Evolutionary conservation across 2,888 invertebrate species (phyloP), one percentile per base, ranked within the genome.

Genomic region (Macaria notata): DNA sequence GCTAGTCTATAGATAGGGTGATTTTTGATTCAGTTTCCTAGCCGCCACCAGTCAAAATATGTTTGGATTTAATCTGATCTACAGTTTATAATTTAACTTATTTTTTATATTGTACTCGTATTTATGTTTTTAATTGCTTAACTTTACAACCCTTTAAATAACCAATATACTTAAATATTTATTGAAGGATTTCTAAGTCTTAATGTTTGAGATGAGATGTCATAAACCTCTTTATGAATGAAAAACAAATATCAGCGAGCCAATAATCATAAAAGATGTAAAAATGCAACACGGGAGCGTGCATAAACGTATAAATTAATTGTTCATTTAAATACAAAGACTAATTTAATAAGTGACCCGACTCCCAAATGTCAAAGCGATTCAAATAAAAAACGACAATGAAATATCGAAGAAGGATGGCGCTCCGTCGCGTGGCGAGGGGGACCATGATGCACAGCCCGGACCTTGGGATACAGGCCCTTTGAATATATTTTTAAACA

Each of bases 281-380:
- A 54, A 48, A n/a, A 54, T 54, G 49, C 59, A 64, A 72, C 70
- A 64, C 79, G 76, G 79, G 71, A 81, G 77, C 78, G 69, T 73
- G 75, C 76, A 72, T 70, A 73, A 71, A 73, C 69, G 70, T 68
- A 75, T 73, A 86, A 84, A 89, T 88, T 88, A 88, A 88, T 87
- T 84, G 85, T 85, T 79, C 79, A 88, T 90, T 89, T 88, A 88
- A 90, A 90, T 89, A 91, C 88, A 90, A 91, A 89, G 86, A 84
- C 87, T 90, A 89, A 90, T 90, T 90, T 90, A 91, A 90, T 89
- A 90, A 89, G 88, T 88, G 88, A 84, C 83, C 86, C 83, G 79
- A 81, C 86, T 86, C 71, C 81, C 73, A 82, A 88, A 91, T 88
- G 89, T 91, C 89, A 88, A 88, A 88, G 83, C 78, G 73, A 71